Evolutionary conservation across 2,113 vertebrate species (phyloP).

Genomic region (Entomyzon cyanotis): DNA sequence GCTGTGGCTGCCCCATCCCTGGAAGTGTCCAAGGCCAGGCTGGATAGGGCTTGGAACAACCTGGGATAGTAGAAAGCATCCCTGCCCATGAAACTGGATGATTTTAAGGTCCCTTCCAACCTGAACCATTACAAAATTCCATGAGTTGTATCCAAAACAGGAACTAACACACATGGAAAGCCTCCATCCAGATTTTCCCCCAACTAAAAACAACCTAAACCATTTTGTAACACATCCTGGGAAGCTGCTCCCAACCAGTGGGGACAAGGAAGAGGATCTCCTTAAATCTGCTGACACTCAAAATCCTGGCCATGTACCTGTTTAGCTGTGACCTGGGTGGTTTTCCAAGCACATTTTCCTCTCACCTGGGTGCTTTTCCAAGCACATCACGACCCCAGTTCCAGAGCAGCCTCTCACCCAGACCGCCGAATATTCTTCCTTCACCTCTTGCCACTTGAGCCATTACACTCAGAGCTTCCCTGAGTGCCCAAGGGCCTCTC

Average conservation of each 20-base stretch:
- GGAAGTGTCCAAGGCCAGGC: accelerated
- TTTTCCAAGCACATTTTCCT: background rate
- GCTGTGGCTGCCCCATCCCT: background rate
- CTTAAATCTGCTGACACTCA: background rate
- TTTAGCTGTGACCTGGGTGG: background rate
- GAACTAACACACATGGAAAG: background rate
- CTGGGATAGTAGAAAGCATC: background rate
- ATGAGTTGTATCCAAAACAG: background rate
- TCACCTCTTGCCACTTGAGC: background rate
- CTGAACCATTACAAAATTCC: background rate
- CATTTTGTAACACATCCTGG: background rate
- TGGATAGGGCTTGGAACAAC: background rate
- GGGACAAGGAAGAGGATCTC: background rate
- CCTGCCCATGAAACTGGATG: too few species aligned
- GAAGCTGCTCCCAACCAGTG: background rate
- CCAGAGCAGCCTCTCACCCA: background rate
- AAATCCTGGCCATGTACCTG: accelerated
- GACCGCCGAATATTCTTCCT: background rate
- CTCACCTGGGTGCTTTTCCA: background rate
- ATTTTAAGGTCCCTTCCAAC: background rate
- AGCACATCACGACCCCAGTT: background rate
- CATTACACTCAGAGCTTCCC: background rate
- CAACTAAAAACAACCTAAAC: background rate
- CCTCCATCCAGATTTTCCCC: background rate
- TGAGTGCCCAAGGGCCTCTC: background rate